Percentiles rank a stretch among this genome's conserved stretches.
Conservation (phyloP, 2,113 vertebrate genomes). For the Erinaceus europaeus region DNA sequence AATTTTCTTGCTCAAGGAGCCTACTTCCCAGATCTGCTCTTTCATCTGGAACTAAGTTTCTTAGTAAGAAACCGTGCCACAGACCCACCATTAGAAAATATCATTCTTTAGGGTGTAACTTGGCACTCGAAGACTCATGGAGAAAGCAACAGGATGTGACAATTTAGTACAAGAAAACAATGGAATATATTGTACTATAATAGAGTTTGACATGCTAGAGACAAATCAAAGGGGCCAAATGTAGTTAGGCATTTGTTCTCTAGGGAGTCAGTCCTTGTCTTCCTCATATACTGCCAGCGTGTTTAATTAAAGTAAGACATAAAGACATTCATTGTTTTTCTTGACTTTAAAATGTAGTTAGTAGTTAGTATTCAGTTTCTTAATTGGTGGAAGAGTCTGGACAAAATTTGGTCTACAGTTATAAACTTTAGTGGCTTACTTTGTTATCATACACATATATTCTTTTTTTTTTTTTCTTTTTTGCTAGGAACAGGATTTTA, state of each 20-base stretch:
- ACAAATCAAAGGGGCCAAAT: slow-evolving; percentile 37
- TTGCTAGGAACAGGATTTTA: too few species aligned
- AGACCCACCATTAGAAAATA: slow-evolving; percentile 65
- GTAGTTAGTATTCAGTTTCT: not conserved
- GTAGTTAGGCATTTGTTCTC: slow-evolving; percentile 33
- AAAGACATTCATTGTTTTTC: not conserved
- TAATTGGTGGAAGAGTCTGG: not conserved
- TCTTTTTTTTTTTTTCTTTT: too few species aligned
- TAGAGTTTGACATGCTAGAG: slow-evolving; percentile 57
- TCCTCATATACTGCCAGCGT: not conserved
- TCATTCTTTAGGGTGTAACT: slow-evolving; percentile 55
- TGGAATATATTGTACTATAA: slow-evolving; percentile 67
- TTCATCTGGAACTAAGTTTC: slow-evolving; percentile 68
- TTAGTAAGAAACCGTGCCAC: slow-evolving; percentile 60
- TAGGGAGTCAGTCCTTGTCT: slow-evolving; percentile 23
- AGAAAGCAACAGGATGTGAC: slow-evolving; percentile 73
- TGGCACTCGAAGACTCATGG: slow-evolving; percentile 51
- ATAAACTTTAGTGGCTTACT: not conserved
- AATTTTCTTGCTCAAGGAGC: slow-evolving; percentile 9
- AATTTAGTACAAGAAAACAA: slow-evolving; percentile 71
- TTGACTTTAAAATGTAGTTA: slow-evolving; percentile 8
- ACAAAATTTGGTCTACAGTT: not conserved
- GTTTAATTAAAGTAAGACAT: slow-evolving; percentile 39
- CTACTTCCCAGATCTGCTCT: slow-evolving; percentile 53
- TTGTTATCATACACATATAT: not conserved